Evolutionary conservation across 2,113 vertebrate species (phyloP).

Genomic region (Caranx melampygus): DNA sequence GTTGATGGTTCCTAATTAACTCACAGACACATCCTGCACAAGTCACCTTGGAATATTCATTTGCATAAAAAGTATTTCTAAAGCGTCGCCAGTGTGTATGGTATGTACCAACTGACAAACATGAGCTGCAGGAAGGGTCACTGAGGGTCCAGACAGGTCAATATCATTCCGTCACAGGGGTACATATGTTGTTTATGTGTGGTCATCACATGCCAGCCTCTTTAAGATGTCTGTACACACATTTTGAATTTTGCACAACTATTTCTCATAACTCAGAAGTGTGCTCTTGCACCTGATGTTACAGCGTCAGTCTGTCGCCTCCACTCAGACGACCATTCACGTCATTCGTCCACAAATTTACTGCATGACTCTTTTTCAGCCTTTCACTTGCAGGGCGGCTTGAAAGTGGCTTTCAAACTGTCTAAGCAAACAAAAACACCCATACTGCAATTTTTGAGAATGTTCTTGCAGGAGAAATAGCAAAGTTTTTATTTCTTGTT

Average conservation of each 20-base stretch:
- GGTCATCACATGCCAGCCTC: neutral
- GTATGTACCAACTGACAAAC: constrained; percentile 19
- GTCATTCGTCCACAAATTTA: neutral
- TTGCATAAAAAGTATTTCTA: constrained; percentile 44
- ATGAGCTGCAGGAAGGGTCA: neutral
- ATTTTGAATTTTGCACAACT: constrained; percentile 16
- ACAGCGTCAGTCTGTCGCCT: too few species aligned
- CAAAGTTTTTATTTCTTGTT: neutral
- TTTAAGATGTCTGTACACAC: neutral
- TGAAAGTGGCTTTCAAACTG: neutral
- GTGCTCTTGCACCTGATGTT: neutral
- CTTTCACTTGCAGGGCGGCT: neutral
- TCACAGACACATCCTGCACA: constrained; percentile 35
- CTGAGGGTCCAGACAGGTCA: neutral
- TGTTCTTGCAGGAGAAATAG: neutral
- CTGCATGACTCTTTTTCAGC: neutral
- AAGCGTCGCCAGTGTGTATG: neutral
- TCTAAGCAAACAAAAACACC: too few species aligned
- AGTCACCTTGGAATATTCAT: constrained; percentile 69
- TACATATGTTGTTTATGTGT: neutral
- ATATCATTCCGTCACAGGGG: neutral
- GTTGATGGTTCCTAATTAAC: constrained; percentile 64
- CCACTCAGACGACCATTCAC: neutral
- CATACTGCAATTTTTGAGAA: neutral
- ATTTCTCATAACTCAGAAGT: neutral